These are phyloP conservation scores for Coelopa pilipes DNA, from an alignment of 2,888 invertebrate genomes.

Conservation along the genomic window DNA sequence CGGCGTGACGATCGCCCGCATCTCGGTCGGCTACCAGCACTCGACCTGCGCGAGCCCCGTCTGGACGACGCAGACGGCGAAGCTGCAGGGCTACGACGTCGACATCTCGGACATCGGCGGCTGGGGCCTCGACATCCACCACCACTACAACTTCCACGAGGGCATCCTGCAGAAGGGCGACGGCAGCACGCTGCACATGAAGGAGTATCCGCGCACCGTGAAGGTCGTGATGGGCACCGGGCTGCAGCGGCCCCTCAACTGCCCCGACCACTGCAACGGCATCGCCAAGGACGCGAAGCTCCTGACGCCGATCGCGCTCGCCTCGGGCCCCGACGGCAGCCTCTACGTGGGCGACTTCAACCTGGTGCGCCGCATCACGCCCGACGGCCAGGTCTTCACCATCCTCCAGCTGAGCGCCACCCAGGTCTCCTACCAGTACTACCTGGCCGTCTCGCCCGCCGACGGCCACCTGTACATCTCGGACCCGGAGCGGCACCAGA, in stretches of 20 bases:
- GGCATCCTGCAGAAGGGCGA: conserved; percentile 98
- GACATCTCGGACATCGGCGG: conserved; percentile 97
- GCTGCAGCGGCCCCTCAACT: conserved; percentile 84
- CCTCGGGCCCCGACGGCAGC: conserved; percentile 95
- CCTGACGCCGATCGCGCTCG: conserved; percentile 91
- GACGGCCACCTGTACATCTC: conserved; percentile 97
- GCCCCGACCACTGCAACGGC: conserved; percentile 88
- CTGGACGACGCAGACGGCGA: conserved; percentile 96
- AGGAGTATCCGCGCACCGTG: conserved; percentile 89
- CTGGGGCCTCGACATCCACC: conserved; percentile 98
- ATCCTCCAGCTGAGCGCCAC: conserved; percentile 90
- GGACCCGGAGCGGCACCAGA: conserved; percentile 93
- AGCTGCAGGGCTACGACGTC: conserved; percentile 94
- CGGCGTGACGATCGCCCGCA: conserved; percentile 86
- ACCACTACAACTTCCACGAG: conserved; percentile 98
- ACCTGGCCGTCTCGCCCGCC: conserved; percentile 94
- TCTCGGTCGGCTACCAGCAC: conserved; percentile 95
- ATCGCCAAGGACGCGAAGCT: conserved; percentile 87
- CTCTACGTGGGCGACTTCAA: conserved; percentile 98
- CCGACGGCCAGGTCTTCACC: conserved; percentile 89
- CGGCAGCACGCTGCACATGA: conserved; percentile 93
- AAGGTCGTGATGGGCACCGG: conserved; percentile 94
- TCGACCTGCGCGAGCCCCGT: conserved; percentile 85
- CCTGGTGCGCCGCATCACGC: conserved; percentile 88
- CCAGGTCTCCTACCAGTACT: conserved; percentile 96